phyloP scores from a whole-genome alignment of 2,888 invertebrate genomes.

The Plagodis dolabraria region DNA sequence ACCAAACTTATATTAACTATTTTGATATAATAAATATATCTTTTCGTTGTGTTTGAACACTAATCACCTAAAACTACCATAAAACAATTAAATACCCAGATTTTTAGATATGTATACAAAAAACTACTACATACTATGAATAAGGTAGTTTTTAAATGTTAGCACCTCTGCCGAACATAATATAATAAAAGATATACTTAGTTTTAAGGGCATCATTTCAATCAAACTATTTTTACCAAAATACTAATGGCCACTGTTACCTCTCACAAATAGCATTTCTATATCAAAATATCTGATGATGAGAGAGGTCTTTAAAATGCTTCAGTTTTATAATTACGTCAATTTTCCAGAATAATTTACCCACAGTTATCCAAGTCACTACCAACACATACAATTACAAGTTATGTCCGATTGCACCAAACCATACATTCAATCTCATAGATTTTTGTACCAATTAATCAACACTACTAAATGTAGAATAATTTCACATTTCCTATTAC shows the following conservation, averaged over 20 bases:
- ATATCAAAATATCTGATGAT: slow-evolving; percentile 20
- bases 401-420: slow-evolving; percentile 45
- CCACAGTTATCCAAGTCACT: slow-evolving; percentile 31
- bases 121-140: too few species aligned
- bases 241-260: slow-evolving; percentile 66
- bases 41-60: slow-evolving; percentile 74
- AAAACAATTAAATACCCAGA: slow-evolving; percentile 3
- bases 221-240: slow-evolving; percentile 52
- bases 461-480: slow-evolving; percentile 32
- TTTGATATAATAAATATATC: slow-evolving; percentile 64
- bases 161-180: slow-evolving; percentile 58
- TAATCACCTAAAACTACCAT: slow-evolving; percentile 49
- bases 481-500: slow-evolving; percentile 39
- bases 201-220: slow-evolving; percentile 40
- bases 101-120: neutral
- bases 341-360: slow-evolving; percentile 38
- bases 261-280: slow-evolving; percentile 38
- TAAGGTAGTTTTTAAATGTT: slow-evolving; percentile 21
- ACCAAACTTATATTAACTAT: slow-evolving; percentile 60
- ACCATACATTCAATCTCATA: slow-evolving; percentile 57
- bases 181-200: slow-evolving; percentile 37
- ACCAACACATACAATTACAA: slow-evolving; percentile 32
- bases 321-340: slow-evolving; percentile 23
- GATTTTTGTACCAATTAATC: slow-evolving; percentile 47
- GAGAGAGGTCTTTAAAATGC: slow-evolving; percentile 26